phyloP scores from a whole-genome alignment of 2,113 vertebrate species.

The Ondatra zibethicus region DNA sequence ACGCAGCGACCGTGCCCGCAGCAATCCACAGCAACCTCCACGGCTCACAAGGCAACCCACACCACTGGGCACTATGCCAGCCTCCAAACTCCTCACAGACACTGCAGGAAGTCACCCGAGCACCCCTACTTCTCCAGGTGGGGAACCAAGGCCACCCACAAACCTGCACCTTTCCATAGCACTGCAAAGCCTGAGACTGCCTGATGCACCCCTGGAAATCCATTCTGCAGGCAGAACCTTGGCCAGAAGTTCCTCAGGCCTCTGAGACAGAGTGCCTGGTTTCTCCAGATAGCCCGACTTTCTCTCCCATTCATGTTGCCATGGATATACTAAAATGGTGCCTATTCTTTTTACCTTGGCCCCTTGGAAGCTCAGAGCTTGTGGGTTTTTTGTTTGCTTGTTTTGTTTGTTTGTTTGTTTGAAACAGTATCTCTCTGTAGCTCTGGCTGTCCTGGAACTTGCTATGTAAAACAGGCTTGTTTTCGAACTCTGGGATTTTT shows the following conservation, averaged over 20 bases:
- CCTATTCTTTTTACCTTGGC: conserved; percentile 6
- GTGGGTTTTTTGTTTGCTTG: neutral
- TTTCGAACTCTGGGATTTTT: neutral
- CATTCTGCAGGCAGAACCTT: accelerated
- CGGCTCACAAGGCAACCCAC: neutral
- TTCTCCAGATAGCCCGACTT: neutral
- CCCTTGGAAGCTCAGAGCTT: conserved; percentile 38
- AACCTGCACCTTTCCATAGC: accelerated
- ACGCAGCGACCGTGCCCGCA: neutral
- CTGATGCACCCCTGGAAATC: neutral
- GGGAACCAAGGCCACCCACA: neutral
- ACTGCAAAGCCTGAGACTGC: accelerated
- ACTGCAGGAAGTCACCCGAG: neutral
- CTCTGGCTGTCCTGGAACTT: neutral
- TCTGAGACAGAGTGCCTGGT: accelerated
- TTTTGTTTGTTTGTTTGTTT: neutral
- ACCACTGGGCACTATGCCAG: neutral
- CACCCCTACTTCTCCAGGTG: neutral
- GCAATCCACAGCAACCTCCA: neutral
- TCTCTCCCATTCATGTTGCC: neutral
- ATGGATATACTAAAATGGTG: accelerated
- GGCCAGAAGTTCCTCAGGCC: neutral
- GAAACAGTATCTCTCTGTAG: neutral
- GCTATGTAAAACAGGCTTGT: neutral
- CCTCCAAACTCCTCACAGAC: neutral